Conservation (phyloP, 2,888 invertebrate species). For the Agriopis aurantiaria region DNA sequence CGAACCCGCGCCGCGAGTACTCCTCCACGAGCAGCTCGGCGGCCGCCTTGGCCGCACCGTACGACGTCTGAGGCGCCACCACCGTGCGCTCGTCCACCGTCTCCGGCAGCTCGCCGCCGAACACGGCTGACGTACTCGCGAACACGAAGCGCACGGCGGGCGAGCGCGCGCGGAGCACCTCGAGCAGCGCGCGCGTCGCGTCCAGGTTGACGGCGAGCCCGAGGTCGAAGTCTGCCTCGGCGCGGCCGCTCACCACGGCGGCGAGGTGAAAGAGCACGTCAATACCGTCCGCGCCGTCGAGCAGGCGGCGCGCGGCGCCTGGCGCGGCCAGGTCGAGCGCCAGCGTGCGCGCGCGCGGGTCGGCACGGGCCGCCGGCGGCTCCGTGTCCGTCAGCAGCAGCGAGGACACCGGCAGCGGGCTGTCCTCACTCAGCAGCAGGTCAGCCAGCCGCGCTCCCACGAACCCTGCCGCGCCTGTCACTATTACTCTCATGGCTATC, state of each 20-base stretch:
- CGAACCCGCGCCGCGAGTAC: constrained; percentile 71
- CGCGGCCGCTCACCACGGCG: constrained; percentile 75
- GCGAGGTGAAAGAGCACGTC: constrained; percentile 73
- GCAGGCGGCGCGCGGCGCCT: constrained; percentile 45
- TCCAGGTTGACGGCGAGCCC: constrained; percentile 75
- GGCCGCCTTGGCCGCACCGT: constrained; percentile 76
- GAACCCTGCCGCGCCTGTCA: constrained; percentile 74
- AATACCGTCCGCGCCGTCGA: constrained; percentile 45
- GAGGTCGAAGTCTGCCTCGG: constrained; percentile 73
- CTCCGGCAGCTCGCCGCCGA: constrained; percentile 66
- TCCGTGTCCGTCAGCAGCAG: constrained; percentile 58
- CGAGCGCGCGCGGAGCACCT: constrained; percentile 60
- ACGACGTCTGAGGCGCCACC: constrained; percentile 70
- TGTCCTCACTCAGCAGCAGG: constrained; percentile 51
- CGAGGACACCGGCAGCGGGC: constrained; percentile 52
- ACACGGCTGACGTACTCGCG: constrained; percentile 70
- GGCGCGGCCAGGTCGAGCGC: constrained; percentile 39
- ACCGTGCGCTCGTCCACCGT: constrained; percentile 65
- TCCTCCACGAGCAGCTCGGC: constrained; percentile 74
- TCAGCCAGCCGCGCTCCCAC: constrained; percentile 64
- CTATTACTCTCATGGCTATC: constrained; percentile 63
- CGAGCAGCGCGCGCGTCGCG: constrained; percentile 69
- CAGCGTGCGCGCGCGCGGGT: constrained; percentile 35
- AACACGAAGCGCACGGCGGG: constrained; percentile 65
- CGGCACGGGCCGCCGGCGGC: constrained; percentile 44